Base-by-base conservation (phyloP, 2,888 invertebrate genomes). In the Sarcophaga variegata region DNA sequence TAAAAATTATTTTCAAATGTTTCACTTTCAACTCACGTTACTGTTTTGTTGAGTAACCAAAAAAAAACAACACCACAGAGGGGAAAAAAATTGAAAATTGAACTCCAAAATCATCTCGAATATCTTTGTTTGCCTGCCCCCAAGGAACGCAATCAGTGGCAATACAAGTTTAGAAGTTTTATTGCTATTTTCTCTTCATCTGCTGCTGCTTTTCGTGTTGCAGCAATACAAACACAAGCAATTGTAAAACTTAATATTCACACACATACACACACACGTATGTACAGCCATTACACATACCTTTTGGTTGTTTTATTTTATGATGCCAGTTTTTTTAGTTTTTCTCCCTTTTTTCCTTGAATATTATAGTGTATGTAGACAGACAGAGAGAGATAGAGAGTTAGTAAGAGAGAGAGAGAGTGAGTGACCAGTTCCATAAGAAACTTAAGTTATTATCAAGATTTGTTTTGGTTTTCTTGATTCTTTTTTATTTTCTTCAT, bases 21-120 rank as follows among this genome's bases (percentile, higher is more conserved):
- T 83, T 83, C 67, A 78, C 66, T 87, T 87, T 80, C 85, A 71
- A 76, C 81, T 88, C 85, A 85, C 81, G 83, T 85, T 70, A 25
- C 17, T 60, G 3, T 3, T 37, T 37, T 37, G 37, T 37, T 37
- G 37, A 82, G 22, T 45, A 62, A 60, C 47, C 69, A n/a, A 69
- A 75, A 64, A 67, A 54, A 74, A 14, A 72, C 10, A 27, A n/a
- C 74, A 14, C 0, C 20, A 12, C 37, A 76, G 22, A 47, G 17
- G 62, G 27, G 47, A 6, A 4, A 37, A 54, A 17, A 27, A 37
- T 37, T 37, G 37, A 37, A 37, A 37, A 37, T 37, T 37, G 37
- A 37, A 37, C 37, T 37, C 37, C 37, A 37, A 37, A 37, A 37
- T 37, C 37, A 37, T 37, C 37, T 37, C 37, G 37, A 37, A 37